A percentile compares a stretch with the other conserved stretches of the same genome.
These are phyloP conservation scores for Pygmarrhopalites habei DNA, from an alignment of 1,140 invertebrate species.

Conservation along the genomic window DNA sequence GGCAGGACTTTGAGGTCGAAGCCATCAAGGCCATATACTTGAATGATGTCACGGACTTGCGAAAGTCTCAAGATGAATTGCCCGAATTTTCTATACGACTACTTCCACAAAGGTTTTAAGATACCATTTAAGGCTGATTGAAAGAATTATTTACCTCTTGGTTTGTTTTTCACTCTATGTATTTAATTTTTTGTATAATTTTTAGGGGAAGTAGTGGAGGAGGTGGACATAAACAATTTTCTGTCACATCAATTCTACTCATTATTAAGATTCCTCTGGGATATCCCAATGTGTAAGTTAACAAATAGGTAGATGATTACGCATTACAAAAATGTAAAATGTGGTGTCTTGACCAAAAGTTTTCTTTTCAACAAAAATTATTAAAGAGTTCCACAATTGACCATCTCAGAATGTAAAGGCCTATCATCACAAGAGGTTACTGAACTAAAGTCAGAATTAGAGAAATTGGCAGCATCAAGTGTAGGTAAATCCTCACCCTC, in stretches of 20 bases:
- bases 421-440: slow-evolving; percentile 29
- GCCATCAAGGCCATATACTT: slow-evolving; percentile 37
- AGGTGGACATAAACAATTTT: not conserved
- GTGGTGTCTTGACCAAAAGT: not conserved
- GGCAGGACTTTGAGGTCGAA: slow-evolving; percentile 31
- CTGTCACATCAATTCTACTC: slow-evolving; percentile 12
- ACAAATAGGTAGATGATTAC: not conserved
- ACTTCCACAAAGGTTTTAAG: too few species aligned
- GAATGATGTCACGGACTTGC: slow-evolving; percentile 26
- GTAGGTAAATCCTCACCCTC: too few species aligned
- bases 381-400: slow-evolving; percentile 25
- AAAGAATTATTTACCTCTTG: too few species aligned
- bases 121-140: too few species aligned
- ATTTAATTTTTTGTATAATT: too few species aligned
- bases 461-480: slow-evolving; percentile 14
- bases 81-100: slow-evolving; percentile 19
- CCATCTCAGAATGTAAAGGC: slow-evolving; percentile 26
- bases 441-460: slow-evolving; percentile 28
- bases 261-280: slow-evolving; percentile 20
- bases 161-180: too few species aligned
- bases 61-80: not conserved
- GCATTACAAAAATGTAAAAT: not conserved
- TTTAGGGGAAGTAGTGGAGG: slow-evolving; percentile 31
- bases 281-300: slow-evolving; percentile 34
- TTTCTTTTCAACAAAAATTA: not conserved